Conservation (phyloP, 1,140 invertebrate genomes). For the Aphelinus atriplicis region DNA sequence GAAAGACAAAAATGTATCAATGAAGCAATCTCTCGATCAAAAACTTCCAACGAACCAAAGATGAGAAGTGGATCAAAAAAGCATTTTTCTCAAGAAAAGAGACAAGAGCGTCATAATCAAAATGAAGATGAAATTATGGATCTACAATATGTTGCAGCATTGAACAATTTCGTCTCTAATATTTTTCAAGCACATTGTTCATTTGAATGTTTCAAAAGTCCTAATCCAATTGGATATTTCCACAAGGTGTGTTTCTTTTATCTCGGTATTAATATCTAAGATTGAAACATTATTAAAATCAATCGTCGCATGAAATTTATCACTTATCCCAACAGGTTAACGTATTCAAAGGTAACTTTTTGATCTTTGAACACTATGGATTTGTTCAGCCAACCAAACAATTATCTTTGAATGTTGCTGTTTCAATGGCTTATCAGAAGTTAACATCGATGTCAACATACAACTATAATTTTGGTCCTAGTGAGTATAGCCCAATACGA, state of each 20-base stretch:
- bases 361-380: conserved; percentile 45
- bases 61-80: conserved; percentile 32
- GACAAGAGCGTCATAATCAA: neutral
- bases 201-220: conserved; percentile 46
- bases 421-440: conserved; percentile 43
- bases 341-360: conserved; percentile 44
- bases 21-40: conserved; percentile 47
- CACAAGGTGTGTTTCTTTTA: conserved; percentile 47
- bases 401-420: conserved; percentile 42
- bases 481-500: conserved; percentile 18
- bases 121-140: conserved; percentile 10
- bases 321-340: neutral
- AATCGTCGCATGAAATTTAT: too few relatives aligned
- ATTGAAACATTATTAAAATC: neutral
- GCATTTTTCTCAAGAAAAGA: conserved; percentile 18
- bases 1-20: conserved; percentile 58
- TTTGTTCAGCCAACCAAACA: conserved; percentile 40
- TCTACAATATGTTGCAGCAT: conserved; percentile 33
- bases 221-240: conserved; percentile 46
- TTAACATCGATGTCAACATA: conserved; percentile 24
- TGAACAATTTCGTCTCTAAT: conserved; percentile 50
- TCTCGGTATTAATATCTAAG: neutral
- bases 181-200: conserved; percentile 48
- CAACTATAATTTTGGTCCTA: conserved; percentile 17
- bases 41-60: conserved; percentile 30